phyloP scores from a whole-genome alignment of 2,113 vertebrate species.

The Hemiprocne comata region DNA sequence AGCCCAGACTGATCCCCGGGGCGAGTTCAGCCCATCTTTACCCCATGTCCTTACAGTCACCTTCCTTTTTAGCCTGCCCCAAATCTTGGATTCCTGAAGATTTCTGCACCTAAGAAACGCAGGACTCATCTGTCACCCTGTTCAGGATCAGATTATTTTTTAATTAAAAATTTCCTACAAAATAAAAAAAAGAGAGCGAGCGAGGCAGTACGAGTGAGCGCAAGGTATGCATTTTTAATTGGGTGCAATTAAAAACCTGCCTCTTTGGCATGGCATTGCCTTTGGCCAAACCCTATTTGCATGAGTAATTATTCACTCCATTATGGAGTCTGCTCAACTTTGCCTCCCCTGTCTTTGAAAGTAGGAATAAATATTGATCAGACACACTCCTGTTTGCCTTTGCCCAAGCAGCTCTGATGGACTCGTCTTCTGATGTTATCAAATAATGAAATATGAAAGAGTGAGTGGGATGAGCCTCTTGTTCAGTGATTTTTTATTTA shows the following conservation, averaged over 20 bases:
- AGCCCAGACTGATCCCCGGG: fast-evolving
- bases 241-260: constrained; percentile 70
- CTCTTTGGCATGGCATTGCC: constrained; percentile 57
- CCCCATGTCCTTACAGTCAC: neutral
- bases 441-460: constrained; percentile 83
- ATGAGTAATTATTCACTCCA: constrained; percentile 78
- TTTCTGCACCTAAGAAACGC: neutral
- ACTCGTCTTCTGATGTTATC: constrained; percentile 79
- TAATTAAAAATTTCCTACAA: constrained; percentile 65
- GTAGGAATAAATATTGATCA: constrained; percentile 87
- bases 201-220: neutral
- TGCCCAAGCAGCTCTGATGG: constrained; percentile 74
- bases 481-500: constrained; percentile 75
- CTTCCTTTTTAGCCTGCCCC: neutral
- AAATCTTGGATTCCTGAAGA: neutral
- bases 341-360: constrained; percentile 75
- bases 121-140: constrained; percentile 17
- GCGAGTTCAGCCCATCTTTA: neutral
- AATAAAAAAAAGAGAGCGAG: neutral
- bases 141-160: constrained; percentile 69
- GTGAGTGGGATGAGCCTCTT: constrained; percentile 70
- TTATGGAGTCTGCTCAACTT: constrained; percentile 71
- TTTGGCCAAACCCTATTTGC: constrained; percentile 73
- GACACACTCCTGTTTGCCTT: constrained; percentile 76
- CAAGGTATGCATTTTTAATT: constrained; percentile 71